phyloP scores from a whole-genome alignment of 2,888 invertebrate species.

The Steromphala cineraria region DNA sequence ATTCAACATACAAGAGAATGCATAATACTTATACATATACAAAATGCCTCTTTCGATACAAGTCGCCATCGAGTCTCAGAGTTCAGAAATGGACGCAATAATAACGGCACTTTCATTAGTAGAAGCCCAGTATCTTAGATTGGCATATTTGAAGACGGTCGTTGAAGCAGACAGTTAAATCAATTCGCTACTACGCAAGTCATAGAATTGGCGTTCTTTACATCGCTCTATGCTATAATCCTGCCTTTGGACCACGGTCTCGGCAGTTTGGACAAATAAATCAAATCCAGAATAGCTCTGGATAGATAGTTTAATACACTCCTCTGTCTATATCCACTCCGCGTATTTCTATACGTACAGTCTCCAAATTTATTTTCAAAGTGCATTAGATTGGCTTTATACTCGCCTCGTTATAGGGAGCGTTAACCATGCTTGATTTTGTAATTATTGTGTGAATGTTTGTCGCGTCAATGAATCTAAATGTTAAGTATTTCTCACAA shows the following conservation, averaged over 20 bases:
- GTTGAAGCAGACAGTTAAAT: neutral
- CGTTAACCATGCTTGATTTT: neutral
- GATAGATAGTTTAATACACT: constrained; percentile 3
- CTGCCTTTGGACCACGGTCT: neutral
- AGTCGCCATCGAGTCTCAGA: neutral
- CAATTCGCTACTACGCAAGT: neutral
- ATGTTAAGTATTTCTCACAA: constrained; percentile 2
- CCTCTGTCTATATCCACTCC: neutral
- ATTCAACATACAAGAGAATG: too few relatives aligned
- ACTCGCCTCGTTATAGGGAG: neutral
- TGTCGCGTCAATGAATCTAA: neutral
- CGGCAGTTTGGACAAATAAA: neutral
- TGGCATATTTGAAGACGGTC: neutral
- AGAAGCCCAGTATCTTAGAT: neutral
- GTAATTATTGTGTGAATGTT: neutral
- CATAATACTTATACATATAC: neutral
- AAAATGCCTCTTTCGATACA: neutral
- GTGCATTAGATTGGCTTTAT: neutral
- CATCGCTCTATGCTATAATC: neutral
- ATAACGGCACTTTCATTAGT: constrained; percentile 3
- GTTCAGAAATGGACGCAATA: neutral
- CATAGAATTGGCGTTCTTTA: neutral
- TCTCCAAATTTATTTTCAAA: neutral
- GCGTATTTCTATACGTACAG: neutral
- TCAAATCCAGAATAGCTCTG: neutral